A percentile compares a stretch with the other conserved stretches of the same genome.
Evolutionary conservation across 2,888 invertebrate genomes (phyloP).

Genomic region (Petrolisthes manimaculis): DNA sequence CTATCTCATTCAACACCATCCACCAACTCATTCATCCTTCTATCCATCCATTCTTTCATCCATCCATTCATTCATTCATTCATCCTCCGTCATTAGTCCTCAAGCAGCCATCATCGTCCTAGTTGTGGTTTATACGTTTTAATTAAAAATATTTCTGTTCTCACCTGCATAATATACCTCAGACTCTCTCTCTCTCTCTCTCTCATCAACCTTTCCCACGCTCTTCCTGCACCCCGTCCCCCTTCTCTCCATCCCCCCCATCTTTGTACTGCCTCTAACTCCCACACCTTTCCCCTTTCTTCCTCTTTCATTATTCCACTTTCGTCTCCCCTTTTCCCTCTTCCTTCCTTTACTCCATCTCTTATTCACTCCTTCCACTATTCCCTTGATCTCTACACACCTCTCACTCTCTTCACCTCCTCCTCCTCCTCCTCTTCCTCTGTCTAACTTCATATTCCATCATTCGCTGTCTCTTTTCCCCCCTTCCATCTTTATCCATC

Average conservation of each 20-base stretch:
- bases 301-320: not conserved
- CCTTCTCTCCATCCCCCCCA: not conserved
- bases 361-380: not conserved
- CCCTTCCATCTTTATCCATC: not conserved
- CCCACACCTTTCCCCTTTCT: not conserved
- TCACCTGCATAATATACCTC: no score
- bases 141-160: no score
- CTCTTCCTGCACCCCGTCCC: not conserved
- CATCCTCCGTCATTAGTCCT: no score
- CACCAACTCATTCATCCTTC: no score
- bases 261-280: not conserved
- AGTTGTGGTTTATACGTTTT: no score
- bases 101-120: no score
- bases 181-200: constrained; percentile 16
- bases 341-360: not conserved
- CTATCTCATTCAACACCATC: no score
- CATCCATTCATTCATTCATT: no score
- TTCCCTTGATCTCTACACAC: not conserved
- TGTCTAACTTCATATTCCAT: not conserved
- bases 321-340: not conserved
- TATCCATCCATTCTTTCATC: no score
- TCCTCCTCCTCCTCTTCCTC: not conserved
- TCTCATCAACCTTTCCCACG: not conserved
- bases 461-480: not conserved
- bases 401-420: no score